These are phyloP conservation scores for Drosophila parabipectinata DNA, from an alignment of 1,140 invertebrate species.

Conservation along the genomic window DNA sequence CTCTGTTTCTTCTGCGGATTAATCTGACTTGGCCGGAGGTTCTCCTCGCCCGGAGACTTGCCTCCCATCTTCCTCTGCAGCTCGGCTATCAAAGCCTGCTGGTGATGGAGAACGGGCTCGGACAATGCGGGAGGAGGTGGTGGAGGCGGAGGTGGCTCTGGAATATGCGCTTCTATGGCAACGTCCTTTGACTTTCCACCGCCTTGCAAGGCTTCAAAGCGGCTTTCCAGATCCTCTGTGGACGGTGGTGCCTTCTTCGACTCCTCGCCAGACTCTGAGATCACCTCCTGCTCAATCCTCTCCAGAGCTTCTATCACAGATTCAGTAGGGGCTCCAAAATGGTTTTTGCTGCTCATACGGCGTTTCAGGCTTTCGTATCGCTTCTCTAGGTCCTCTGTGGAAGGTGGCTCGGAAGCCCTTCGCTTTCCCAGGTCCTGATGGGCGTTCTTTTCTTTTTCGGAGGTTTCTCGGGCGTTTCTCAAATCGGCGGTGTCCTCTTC, in stretches of 20 bases:
- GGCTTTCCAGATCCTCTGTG: constrained; percentile 68
- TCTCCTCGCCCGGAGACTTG: constrained; percentile 66
- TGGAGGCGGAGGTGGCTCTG: constrained; percentile 51
- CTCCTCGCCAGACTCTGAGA: constrained; percentile 44
- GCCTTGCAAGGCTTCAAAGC: constrained; percentile 65
- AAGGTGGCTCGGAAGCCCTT: constrained; percentile 73
- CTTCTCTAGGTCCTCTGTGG: constrained; percentile 78
- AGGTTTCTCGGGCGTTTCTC: neutral
- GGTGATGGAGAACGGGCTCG: constrained; percentile 45
- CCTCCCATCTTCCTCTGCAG: constrained; percentile 69
- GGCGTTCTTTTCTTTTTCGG: neutral
- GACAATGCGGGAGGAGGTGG: constrained; percentile 41
- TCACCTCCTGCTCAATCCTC: constrained; percentile 61
- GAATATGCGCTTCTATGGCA: constrained; percentile 69
- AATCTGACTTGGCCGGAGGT: constrained; percentile 72
- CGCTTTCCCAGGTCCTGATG: constrained; percentile 41
- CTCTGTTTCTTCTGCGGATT: constrained; percentile 59
- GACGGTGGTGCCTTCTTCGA: constrained; percentile 37
- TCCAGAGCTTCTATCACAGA: constrained; percentile 56
- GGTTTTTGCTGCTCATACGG: constrained; percentile 70
- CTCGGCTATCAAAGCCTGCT: constrained; percentile 72
- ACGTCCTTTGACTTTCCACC: constrained; percentile 36
- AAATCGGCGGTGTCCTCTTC: neutral
- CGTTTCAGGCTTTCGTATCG: constrained; percentile 71
- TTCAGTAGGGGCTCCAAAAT: constrained; percentile 37